Evolutionary conservation across 1,140 invertebrate genomes (phyloP).

Genomic region (Belonocnema kinseyi): DNA sequence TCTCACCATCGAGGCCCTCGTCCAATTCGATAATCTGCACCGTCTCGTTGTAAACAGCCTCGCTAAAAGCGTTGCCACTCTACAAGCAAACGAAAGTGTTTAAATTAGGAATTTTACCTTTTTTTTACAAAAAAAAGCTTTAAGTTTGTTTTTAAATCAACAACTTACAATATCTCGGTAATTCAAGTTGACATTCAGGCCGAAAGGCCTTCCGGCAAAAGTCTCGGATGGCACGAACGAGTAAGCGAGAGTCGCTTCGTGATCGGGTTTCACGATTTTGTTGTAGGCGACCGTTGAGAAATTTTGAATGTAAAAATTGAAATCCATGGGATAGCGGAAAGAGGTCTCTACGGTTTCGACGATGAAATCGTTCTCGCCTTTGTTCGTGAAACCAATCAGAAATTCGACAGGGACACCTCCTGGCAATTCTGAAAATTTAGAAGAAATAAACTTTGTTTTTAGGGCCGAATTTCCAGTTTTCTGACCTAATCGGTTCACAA

Average conservation of each 20-base stretch:
- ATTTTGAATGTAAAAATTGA: constrained; percentile 98
- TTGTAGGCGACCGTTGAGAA: constrained; percentile 95
- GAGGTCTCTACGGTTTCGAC: constrained; percentile 97
- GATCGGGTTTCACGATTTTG: constrained; percentile 89
- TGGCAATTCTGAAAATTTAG: constrained; percentile 83
- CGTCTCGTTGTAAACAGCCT: constrained; percentile 99
- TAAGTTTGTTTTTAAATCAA: constrained; percentile 22
- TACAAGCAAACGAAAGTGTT: constrained; percentile 63
- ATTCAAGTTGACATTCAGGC: constrained; percentile 93
- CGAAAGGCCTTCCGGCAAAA: constrained; percentile 96
- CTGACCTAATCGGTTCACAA: no score
- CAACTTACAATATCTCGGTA: constrained; percentile 89
- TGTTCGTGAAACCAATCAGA: constrained; percentile 97
- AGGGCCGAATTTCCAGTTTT: no score
- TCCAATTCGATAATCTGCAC: constrained; percentile 97
- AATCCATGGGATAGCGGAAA: constrained; percentile 99
- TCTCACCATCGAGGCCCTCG: constrained; percentile 98
- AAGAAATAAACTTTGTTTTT: no score
- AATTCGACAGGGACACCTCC: constrained; percentile 96
- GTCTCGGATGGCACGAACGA: constrained; percentile 96
- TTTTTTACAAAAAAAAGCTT: constrained; percentile 27
- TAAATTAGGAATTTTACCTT: constrained; percentile 3
- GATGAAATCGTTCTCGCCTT: constrained; percentile 92
- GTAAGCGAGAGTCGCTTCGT: constrained; percentile 97
- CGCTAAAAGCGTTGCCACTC: constrained; percentile 84